These are phyloP conservation scores for Drosophila nebulosa DNA, from an alignment of 1,140 invertebrate genomes.

Conservation along the genomic window DNA sequence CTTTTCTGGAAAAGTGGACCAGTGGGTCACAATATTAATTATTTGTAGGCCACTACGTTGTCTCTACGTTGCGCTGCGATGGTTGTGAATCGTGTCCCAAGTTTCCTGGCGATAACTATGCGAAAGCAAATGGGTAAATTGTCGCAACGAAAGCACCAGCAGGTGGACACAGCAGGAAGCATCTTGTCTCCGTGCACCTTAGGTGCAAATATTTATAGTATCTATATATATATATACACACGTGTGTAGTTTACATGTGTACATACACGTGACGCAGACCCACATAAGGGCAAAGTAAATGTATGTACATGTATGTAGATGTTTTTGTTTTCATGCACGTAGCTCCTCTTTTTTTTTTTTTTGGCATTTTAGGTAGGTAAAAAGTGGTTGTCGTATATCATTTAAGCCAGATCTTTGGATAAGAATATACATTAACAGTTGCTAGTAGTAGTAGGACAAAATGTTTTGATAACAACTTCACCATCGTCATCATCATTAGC, in stretches of 20 bases:
- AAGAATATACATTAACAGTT: background rate
- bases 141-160: background rate
- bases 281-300: constrained; percentile 8
- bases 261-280: constrained; percentile 30
- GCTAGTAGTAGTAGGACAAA: background rate
- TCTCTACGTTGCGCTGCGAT: background rate
- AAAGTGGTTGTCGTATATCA: background rate
- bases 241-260: background rate
- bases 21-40: constrained; percentile 56
- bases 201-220: constrained; percentile 55
- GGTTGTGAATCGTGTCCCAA: no score
- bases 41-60: constrained; percentile 36
- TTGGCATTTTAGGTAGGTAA: background rate
- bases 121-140: background rate
- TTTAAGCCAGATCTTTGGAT: background rate
- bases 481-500: no score
- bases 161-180: constrained; percentile 29
- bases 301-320: background rate
- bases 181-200: constrained; percentile 24
- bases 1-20: no score
- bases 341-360: no score
- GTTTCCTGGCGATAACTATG: background rate
- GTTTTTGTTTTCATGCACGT: background rate
- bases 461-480: background rate
- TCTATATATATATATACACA: background rate